These are phyloP conservation scores for Caloenas nicobarica DNA, from an alignment of 2,113 vertebrate species.

Conservation along the genomic window DNA sequence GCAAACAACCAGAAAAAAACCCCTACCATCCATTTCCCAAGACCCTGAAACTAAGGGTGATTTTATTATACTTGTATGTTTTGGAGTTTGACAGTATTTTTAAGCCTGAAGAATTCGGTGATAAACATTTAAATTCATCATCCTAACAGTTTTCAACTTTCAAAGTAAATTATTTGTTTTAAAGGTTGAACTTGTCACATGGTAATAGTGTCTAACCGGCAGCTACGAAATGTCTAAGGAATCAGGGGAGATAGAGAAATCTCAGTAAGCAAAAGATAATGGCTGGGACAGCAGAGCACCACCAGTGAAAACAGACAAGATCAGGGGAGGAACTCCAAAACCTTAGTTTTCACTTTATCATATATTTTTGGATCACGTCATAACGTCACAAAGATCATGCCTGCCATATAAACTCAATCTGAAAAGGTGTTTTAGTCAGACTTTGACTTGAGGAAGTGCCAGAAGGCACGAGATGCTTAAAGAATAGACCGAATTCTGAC, in stretches of 20 bases:
- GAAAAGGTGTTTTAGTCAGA: background rate
- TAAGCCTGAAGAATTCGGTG: background rate
- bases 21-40: background rate
- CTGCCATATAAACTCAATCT: background rate
- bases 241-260: background rate
- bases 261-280: conserved; percentile 5
- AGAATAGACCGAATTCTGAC: background rate
- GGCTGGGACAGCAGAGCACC: background rate
- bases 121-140: background rate
- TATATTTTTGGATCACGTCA: background rate
- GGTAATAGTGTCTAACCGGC: conserved; percentile 30
- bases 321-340: background rate
- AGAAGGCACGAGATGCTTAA: background rate
- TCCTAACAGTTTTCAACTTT: conserved; percentile 37
- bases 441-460: background rate
- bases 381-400: background rate
- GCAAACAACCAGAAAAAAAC: background rate
- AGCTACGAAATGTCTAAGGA: conserved; percentile 46
- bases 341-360: background rate
- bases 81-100: background rate
- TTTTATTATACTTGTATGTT: background rate
- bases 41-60: background rate
- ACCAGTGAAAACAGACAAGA: background rate
- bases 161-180: conserved; percentile 51
- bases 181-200: conserved; percentile 37